Evolutionary conservation across 2,888 invertebrate species (phyloP).

Genomic region (Xylocampa areola): DNA sequence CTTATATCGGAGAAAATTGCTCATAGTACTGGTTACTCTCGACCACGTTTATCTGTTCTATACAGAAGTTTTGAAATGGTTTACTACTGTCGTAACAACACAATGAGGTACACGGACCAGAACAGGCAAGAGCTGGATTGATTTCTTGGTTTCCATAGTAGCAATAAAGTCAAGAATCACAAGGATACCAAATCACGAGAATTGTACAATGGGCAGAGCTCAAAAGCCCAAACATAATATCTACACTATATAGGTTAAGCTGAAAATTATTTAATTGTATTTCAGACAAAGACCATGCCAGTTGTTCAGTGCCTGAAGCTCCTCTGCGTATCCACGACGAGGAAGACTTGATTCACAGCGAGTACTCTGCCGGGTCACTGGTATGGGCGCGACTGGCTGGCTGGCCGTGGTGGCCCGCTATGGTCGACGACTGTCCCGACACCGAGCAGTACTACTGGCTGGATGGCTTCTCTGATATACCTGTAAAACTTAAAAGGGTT

Average conservation of each 20-base stretch:
- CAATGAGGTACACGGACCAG: too few species aligned
- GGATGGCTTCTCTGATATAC: constrained; percentile 87
- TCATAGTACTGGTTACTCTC: too few species aligned
- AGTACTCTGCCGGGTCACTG: constrained; percentile 91
- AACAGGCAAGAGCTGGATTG: too few species aligned
- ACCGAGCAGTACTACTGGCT: constrained; percentile 90
- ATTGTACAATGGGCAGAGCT: too few species aligned
- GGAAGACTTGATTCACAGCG: constrained; percentile 89
- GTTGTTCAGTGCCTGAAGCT: constrained; percentile 87
- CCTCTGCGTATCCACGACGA: constrained; percentile 80
- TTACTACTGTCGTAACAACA: too few species aligned
- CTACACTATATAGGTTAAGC: too few species aligned
- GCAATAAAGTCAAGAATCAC: too few species aligned
- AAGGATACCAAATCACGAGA: too few species aligned
- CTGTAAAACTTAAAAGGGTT: constrained; percentile 70
- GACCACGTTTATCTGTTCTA: too few species aligned
- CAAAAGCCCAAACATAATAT: too few species aligned
- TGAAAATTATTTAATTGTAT: constrained; percentile 3
- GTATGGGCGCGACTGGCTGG: constrained; percentile 91
- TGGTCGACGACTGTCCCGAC: constrained; percentile 92
- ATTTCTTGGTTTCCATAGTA: too few species aligned
- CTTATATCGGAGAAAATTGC: background rate
- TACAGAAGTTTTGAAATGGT: too few species aligned
- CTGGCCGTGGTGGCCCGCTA: constrained; percentile 93
- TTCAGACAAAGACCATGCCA: constrained; percentile 81